A percentile compares a stretch with the other conserved stretches of the same genome.
Conservation (phyloP, 2,888 invertebrate genomes). For the Elysia crispata region DNA sequence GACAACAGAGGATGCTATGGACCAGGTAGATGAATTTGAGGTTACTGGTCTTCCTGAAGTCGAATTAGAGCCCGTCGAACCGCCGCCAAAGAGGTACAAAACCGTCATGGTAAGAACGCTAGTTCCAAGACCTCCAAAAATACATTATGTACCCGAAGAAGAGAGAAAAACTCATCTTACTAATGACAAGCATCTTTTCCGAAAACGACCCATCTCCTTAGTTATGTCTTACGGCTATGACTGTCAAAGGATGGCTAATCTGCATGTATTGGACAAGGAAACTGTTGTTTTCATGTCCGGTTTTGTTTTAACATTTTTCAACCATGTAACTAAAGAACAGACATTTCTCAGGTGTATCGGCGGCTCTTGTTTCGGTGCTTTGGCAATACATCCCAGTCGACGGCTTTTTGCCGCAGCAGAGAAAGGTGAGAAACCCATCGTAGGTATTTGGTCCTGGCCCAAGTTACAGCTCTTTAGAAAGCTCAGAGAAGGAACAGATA, state of each 20-base stretch:
- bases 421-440: conserved; percentile 43
- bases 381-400: conserved; percentile 43
- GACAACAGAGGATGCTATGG: no score
- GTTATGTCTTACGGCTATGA: conserved; percentile 46
- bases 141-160: conserved; percentile 32
- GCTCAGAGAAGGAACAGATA: conserved; percentile 45
- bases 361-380: conserved; percentile 39
- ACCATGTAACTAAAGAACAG: conserved; percentile 13
- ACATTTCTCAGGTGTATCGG: conserved; percentile 42
- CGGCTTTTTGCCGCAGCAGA: conserved; percentile 49
- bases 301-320: conserved; percentile 39
- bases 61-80: conserved; percentile 17
- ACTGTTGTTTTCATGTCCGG: conserved; percentile 48
- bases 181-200: not conserved
- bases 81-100: conserved; percentile 36
- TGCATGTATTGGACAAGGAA: conserved; percentile 45
- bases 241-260: conserved; percentile 42
- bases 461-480: conserved; percentile 45
- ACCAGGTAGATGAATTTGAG: no score
- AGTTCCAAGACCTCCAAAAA: conserved; percentile 43
- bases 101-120: conserved; percentile 37
- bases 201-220: conserved; percentile 1
- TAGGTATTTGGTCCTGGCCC: conserved; percentile 50
- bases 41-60: not conserved
- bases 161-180: conserved; percentile 17